phyloP scores from a whole-genome alignment of 2,888 invertebrate species.

The Rugalucina vietnamica region DNA sequence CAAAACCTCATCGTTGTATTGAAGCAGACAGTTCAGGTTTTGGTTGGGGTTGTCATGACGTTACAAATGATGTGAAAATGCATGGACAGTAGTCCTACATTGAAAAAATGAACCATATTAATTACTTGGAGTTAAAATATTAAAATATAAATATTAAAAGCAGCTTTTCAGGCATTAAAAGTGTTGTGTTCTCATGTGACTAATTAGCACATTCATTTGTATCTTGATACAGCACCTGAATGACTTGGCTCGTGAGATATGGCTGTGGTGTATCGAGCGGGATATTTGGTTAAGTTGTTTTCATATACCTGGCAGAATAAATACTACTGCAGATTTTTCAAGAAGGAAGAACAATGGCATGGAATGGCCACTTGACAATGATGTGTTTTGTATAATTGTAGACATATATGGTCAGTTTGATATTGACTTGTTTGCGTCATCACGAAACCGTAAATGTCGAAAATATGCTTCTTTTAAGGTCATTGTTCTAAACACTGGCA shows the following conservation, averaged over 20 bases:
- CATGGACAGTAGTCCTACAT: conserved; percentile 34
- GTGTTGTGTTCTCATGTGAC: background rate
- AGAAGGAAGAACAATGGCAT: conserved; percentile 17
- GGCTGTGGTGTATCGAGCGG: conserved; percentile 22
- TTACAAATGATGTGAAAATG: background rate
- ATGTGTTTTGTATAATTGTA: background rate
- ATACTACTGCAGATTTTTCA: conserved; percentile 27
- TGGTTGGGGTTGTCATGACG: conserved; percentile 39
- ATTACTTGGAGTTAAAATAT: conserved; percentile 23
- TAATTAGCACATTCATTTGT: conserved; percentile 29
- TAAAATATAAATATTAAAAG: conserved; percentile 49
- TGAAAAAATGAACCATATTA: background rate
- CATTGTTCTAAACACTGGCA: too few species aligned
- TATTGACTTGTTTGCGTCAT: conserved; percentile 60
- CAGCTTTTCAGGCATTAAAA: conserved; percentile 32
- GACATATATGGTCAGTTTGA: background rate
- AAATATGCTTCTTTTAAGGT: conserved; percentile 34
- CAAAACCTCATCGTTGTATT: conserved; percentile 3
- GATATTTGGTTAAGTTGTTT: conserved; percentile 38
- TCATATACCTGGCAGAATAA: conserved; percentile 35
- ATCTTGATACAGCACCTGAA: conserved; percentile 42
- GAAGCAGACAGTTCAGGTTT: conserved; percentile 35
- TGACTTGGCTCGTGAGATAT: conserved; percentile 12
- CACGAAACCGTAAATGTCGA: conserved; percentile 18
- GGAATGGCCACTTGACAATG: conserved; percentile 26